phyloP scores from a whole-genome alignment of 2,797 vertebrate genomes.

The Margarornis squamiger region DNA sequence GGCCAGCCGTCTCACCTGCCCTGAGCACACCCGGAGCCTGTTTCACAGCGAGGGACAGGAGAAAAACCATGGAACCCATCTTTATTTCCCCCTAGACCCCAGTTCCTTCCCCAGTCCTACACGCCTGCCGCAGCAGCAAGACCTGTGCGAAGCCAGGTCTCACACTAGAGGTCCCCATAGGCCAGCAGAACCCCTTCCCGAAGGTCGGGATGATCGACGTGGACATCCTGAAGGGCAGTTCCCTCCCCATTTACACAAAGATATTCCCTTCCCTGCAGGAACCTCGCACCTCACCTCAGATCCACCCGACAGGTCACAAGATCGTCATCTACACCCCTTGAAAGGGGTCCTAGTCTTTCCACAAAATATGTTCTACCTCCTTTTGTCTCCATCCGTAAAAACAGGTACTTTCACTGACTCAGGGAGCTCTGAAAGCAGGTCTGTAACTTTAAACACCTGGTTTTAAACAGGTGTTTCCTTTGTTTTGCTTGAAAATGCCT shows the following conservation, averaged over 20 bases:
- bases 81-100: not conserved
- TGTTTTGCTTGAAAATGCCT: not conserved
- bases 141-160: not conserved
- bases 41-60: not conserved
- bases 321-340: not conserved
- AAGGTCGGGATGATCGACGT: not conserved
- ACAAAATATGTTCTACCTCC: not conserved
- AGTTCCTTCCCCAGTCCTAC: not conserved
- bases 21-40: not conserved
- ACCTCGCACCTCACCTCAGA: not conserved
- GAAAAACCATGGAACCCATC: not conserved
- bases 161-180: constrained; percentile 71
- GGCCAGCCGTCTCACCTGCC: not conserved
- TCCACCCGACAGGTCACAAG: not conserved
- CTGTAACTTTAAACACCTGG: not conserved
- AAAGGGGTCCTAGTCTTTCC: not conserved
- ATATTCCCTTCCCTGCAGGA: not conserved
- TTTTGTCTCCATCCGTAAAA: not conserved
- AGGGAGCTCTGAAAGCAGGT: not conserved
- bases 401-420: not conserved
- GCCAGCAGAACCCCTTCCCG: not conserved
- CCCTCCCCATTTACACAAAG: not conserved
- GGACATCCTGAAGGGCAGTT: not conserved
- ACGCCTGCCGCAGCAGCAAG: rapidly evolving
- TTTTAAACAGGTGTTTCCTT: not conserved